phyloP scores from a whole-genome alignment of 2,888 invertebrate species.

The Elmis aenea region DNA sequence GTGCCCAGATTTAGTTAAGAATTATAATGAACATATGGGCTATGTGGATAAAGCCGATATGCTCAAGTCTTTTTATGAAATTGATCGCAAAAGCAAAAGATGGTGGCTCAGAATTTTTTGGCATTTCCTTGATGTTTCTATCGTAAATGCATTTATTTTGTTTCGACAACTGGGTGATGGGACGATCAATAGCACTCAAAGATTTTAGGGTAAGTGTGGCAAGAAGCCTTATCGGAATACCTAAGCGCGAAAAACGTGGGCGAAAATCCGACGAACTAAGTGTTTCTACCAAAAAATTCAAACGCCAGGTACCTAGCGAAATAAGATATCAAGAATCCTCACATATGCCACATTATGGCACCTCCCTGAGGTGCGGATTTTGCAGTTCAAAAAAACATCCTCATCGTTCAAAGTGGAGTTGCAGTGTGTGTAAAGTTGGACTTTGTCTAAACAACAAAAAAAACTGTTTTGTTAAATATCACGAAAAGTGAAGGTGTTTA shows the following conservation, averaged over 20 bases:
- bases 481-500: not conserved
- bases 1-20: not conserved
- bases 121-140: conserved; percentile 13
- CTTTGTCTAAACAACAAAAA: not conserved
- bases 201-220: not conserved
- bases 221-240: not conserved
- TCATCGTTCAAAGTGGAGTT: not conserved
- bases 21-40: conserved; percentile 6
- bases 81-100: conserved; percentile 2
- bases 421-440: not conserved
- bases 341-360: conserved; percentile 1
- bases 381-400: conserved; percentile 2
- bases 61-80: no score
- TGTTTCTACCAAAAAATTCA: no score
- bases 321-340: not conserved
- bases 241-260: no score
- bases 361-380: not conserved
- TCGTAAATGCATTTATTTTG: conserved; percentile 10
- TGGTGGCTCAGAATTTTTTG: conserved; percentile 12
- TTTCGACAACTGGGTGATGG: no score
- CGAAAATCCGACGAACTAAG: no score
- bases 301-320: no score
- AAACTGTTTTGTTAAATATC: not conserved
- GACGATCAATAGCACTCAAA: not conserved
- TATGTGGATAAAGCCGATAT: conserved; percentile 9